Conservation (phyloP, 2,888 invertebrate species). For the Nineta flava region DNA sequence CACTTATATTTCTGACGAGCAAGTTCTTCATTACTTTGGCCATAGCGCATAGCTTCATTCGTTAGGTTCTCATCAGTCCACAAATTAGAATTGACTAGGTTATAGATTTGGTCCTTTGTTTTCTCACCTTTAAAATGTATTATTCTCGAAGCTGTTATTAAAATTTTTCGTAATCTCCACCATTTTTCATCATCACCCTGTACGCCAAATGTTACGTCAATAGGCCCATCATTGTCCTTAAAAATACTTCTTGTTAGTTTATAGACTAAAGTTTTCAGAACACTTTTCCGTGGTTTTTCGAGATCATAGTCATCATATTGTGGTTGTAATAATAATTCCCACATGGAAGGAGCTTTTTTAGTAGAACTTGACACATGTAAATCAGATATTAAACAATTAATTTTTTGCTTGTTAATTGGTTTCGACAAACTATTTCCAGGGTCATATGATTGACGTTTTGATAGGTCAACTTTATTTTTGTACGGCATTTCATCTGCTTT, state of each 20-base stretch:
- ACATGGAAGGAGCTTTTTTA: slow-evolving; percentile 9
- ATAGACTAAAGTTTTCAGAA: slow-evolving; percentile 10
- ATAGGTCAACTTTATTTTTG: slow-evolving; percentile 7
- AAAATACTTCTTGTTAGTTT: slow-evolving; percentile 8
- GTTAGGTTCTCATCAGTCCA: not conserved
- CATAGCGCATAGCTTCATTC: slow-evolving; percentile 7
- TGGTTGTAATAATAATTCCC: slow-evolving; percentile 10
- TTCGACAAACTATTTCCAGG: slow-evolving; percentile 8
- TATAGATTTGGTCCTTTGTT: slow-evolving; percentile 10
- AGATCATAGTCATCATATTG: slow-evolving; percentile 11
- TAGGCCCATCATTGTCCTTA: slow-evolving; percentile 7
- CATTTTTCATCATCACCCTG: slow-evolving; percentile 9
- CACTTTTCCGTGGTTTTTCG: slow-evolving; percentile 8
- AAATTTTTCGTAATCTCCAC: slow-evolving; percentile 11
- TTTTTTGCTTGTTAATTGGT: slow-evolving; percentile 9
- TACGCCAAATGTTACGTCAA: slow-evolving; percentile 8
- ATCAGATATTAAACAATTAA: slow-evolving; percentile 8
- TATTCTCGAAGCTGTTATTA: slow-evolving; percentile 13
- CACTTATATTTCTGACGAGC: slow-evolving; percentile 1
- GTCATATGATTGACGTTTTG: slow-evolving; percentile 7
- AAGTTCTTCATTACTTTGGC: slow-evolving; percentile 11
- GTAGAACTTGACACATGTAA: slow-evolving; percentile 9
- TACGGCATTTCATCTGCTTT: slow-evolving; percentile 10
- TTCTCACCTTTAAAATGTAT: slow-evolving; percentile 8
- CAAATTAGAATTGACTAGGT: slow-evolving; percentile 4